phyloP scores from a whole-genome alignment of 2,113 vertebrate genomes.

The Ceratotherium simum region DNA sequence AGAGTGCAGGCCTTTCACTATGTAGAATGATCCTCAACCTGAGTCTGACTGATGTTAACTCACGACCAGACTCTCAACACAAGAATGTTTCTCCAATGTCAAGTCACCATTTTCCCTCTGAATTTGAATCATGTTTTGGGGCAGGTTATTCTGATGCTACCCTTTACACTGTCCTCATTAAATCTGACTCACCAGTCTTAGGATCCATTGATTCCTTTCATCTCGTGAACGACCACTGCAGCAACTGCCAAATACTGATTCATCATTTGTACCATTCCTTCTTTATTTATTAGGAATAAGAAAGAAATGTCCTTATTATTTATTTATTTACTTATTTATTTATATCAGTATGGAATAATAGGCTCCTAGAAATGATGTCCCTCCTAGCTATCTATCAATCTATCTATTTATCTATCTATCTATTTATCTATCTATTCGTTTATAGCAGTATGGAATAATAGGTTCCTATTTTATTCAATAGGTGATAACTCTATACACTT shows the following conservation, averaged over 20 bases:
- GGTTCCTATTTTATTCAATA: not conserved
- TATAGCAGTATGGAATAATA: not conserved
- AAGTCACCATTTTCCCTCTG: not conserved
- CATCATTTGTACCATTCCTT: not conserved
- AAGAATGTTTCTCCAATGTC: not conserved
- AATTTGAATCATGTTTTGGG: not conserved
- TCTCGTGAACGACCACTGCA: not conserved
- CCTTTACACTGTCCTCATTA: not conserved
- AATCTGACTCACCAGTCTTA: not conserved
- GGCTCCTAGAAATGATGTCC: not conserved
- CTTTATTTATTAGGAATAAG: not conserved
- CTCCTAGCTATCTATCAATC: too few relatives aligned
- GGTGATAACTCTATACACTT: not conserved
- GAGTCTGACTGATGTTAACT: not conserved
- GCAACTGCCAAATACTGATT: not conserved
- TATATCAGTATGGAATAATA: not conserved
- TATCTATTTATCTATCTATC: not conserved
- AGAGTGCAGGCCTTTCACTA: not conserved
- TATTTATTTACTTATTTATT: not conserved
- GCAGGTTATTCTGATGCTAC: not conserved
- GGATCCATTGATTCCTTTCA: not conserved
- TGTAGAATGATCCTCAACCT: not conserved
- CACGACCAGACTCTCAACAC: not conserved
- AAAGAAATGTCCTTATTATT: not conserved
- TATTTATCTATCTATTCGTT: not conserved